Percentiles rank a stretch among this genome's conserved stretches.
These are phyloP conservation scores for Syngnathus typhle DNA, from an alignment of 2,113 vertebrate genomes.

Conservation along the genomic window DNA sequence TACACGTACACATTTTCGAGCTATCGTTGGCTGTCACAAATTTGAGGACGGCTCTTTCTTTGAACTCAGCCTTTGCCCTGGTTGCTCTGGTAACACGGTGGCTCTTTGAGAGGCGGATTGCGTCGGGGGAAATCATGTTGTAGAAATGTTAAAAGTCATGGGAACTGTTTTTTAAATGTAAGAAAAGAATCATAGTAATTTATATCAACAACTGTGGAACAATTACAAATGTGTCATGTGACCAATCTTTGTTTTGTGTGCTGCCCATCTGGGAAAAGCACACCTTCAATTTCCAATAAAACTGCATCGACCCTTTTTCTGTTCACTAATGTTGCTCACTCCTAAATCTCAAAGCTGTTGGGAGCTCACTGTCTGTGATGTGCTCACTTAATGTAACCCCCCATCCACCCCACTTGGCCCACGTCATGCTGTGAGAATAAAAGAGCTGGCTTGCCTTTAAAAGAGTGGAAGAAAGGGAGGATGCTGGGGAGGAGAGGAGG, in stretches of 20 bases:
- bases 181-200: background rate
- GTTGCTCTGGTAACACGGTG: too few species aligned
- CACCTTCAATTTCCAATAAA: conserved; percentile 45
- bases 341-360: conserved; percentile 23
- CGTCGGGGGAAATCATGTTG: background rate
- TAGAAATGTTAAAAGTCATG: background rate
- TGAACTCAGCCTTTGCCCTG: too few species aligned
- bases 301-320: conserved; percentile 5
- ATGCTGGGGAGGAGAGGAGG: conserved; percentile 11
- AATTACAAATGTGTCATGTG: conserved; percentile 1
- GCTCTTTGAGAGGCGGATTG: too few species aligned
- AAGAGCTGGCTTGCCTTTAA: conserved; percentile 49
- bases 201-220: background rate
- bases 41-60: background rate
- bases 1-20: background rate
- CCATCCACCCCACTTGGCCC: conserved; percentile 17
- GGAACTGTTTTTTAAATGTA: background rate
- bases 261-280: background rate
- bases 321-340: conserved; percentile 12
- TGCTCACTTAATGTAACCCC: conserved; percentile 25
- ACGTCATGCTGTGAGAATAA: conserved; percentile 32
- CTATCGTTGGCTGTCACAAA: background rate
- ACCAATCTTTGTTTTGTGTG: conserved; percentile 24
- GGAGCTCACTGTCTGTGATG: conserved; percentile 19
- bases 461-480: conserved; percentile 49